Evolutionary conservation across 92 coral and sea anemone species (phyloP).

Genomic region (Phenganax subtilis): DNA sequence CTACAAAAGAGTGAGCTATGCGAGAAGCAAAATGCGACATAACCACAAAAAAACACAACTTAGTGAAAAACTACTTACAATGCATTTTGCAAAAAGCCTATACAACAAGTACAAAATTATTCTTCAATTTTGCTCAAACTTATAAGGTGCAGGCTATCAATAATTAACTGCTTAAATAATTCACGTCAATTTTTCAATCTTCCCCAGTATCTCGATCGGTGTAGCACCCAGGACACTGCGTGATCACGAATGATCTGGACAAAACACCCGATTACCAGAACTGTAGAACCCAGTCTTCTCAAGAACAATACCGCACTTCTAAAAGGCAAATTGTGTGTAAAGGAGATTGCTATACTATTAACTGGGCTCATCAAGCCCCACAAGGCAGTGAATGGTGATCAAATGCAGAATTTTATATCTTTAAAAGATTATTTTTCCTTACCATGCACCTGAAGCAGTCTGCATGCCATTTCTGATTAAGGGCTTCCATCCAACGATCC

Average conservation of each 20-base stretch:
- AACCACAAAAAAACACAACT: too few relatives aligned
- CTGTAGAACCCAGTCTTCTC: constrained; percentile 37
- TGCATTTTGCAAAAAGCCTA: background rate
- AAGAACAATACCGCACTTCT: constrained; percentile 35
- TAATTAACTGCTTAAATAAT: constrained; percentile 11
- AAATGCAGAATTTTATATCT: too few relatives aligned
- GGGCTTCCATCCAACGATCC: constrained; percentile 97
- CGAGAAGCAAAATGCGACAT: too few relatives aligned
- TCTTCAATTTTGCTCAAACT: background rate
- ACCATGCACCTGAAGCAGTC: constrained; percentile 90
- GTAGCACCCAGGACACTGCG: constrained; percentile 46
- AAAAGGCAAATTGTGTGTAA: background rate
- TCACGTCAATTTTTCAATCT: background rate
- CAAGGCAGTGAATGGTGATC: too few relatives aligned
- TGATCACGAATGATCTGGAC: constrained; percentile 44
- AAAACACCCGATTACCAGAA: constrained; percentile 32
- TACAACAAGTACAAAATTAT: constrained; percentile 3
- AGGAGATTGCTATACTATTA: too few relatives aligned
- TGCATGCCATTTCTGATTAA: constrained; percentile 91
- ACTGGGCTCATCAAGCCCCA: too few relatives aligned
- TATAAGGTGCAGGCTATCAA: background rate
- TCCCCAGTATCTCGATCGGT: constrained; percentile 29
- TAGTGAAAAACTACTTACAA: too few relatives aligned
- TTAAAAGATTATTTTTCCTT: constrained; percentile 18
- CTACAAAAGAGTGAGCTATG: too few relatives aligned